phyloP scores from a whole-genome alignment of 2,113 vertebrate genomes.

The Sinocyclocheilus grahami region DNA sequence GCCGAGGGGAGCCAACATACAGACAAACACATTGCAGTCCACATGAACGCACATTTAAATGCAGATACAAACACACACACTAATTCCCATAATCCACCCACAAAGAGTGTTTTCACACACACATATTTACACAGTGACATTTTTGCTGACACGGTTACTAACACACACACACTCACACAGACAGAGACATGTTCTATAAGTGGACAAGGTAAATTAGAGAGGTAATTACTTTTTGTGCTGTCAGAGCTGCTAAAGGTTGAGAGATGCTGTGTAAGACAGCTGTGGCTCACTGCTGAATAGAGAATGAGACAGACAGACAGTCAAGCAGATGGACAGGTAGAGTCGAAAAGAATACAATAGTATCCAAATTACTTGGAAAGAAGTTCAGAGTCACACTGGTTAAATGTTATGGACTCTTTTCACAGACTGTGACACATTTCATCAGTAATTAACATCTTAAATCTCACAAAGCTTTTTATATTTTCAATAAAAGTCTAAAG shows the following conservation, averaged over 20 bases:
- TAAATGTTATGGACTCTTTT: background rate
- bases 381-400: background rate
- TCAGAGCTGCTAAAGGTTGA: conserved; percentile 49
- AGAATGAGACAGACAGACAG: conserved; percentile 42
- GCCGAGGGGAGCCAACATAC: conserved; percentile 72
- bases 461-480: background rate
- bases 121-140: conserved; percentile 23
- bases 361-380: background rate
- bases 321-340: conserved; percentile 21
- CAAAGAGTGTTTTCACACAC: conserved; percentile 32
- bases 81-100: conserved; percentile 39
- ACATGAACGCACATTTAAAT: conserved; percentile 46
- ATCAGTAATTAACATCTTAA: background rate
- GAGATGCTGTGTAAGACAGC: conserved; percentile 46
- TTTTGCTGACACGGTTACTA: conserved; percentile 45
- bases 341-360: conserved; percentile 1
- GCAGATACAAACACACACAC: conserved; percentile 24
- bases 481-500: too few relatives aligned
- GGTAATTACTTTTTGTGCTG: conserved; percentile 59
- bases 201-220: conserved; percentile 54
- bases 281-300: conserved; percentile 47
- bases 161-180: background rate
- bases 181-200: conserved; percentile 45
- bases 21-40: conserved; percentile 61
- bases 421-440: background rate